Percentiles rank a stretch among this genome's conserved stretches.
Evolutionary conservation across 2,113 vertebrate species (phyloP).

Genomic region (Lasiurus borealis): DNA sequence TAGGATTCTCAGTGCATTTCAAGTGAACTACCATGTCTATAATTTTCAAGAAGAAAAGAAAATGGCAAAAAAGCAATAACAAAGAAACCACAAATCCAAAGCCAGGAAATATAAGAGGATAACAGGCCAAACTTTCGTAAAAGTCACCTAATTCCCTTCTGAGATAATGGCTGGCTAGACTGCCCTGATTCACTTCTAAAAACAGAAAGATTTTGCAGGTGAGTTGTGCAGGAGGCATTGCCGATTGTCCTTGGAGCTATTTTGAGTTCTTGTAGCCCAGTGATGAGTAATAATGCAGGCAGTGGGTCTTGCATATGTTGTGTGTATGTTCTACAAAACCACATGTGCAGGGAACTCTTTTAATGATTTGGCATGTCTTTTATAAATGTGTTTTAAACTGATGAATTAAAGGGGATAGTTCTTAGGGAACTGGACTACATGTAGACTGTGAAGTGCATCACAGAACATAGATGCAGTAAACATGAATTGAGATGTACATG

Average conservation of each 20-base stretch:
- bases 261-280: not conserved
- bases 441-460: not conserved
- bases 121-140: not conserved
- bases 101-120: not conserved
- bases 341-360: not conserved
- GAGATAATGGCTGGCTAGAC: not conserved
- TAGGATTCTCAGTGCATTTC: not conserved
- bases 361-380: not conserved
- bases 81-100: not conserved
- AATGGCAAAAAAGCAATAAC: not conserved
- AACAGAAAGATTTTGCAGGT: slow-evolving; percentile 21
- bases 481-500: not conserved
- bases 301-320: not conserved
- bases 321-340: slow-evolving; percentile 6
- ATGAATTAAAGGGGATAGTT: not conserved
- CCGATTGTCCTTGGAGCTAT: not conserved
- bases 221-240: not conserved
- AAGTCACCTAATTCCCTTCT: not conserved
- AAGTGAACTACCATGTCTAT: slow-evolving; percentile 38
- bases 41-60: slow-evolving; percentile 64
- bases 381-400: slow-evolving; percentile 19
- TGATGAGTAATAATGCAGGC: not conserved
- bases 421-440: not conserved
- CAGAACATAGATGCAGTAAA: not conserved
- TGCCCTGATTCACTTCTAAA: not conserved